phyloP scores from a whole-genome alignment of 2,797 vertebrate species.

The Oreonectes daqikongensis region DNA sequence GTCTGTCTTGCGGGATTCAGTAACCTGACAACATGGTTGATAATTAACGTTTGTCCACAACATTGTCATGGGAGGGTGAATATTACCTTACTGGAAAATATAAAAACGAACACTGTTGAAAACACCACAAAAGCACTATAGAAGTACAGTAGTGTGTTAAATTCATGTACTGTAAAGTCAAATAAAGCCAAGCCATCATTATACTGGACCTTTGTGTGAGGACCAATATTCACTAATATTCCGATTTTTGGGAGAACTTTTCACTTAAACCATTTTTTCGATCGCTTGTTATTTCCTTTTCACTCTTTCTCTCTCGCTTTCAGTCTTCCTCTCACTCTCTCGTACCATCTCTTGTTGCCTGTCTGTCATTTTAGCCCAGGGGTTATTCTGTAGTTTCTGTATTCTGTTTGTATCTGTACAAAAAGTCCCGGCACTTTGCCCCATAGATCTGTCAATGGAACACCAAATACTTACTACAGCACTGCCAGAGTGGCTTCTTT shows the following conservation, averaged over 20 bases:
- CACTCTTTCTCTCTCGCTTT: constrained; percentile 2
- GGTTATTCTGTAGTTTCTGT: constrained; percentile 43
- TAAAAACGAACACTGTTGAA: too few relatives aligned
- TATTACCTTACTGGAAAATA: too few relatives aligned
- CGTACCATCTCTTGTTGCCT: constrained; percentile 17
- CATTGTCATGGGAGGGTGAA: constrained; percentile 37
- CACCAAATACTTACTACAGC: constrained; percentile 28
- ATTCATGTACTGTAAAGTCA: neutral
- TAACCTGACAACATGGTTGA: constrained; percentile 71
- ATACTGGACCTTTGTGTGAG: too few relatives aligned
- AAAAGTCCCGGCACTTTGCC: constrained; percentile 30
- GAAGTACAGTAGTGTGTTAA: too few relatives aligned
- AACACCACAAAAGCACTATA: too few relatives aligned
- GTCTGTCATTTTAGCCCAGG: constrained; percentile 40
- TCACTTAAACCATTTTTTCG: constrained; percentile 10
- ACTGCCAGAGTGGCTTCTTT: constrained; percentile 25
- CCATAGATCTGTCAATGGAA: constrained; percentile 39
- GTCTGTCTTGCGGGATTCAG: constrained; percentile 68
- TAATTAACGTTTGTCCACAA: constrained; percentile 71
- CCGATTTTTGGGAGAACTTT: too few relatives aligned
- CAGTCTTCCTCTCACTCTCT: constrained; percentile 1
- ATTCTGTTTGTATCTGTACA: constrained; percentile 48
- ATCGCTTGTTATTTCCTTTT: constrained; percentile 15
- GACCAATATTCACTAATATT: too few relatives aligned
- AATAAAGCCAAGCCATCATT: neutral